phyloP scores from a whole-genome alignment of 2,888 invertebrate genomes.

The Homarus gammarus region DNA sequence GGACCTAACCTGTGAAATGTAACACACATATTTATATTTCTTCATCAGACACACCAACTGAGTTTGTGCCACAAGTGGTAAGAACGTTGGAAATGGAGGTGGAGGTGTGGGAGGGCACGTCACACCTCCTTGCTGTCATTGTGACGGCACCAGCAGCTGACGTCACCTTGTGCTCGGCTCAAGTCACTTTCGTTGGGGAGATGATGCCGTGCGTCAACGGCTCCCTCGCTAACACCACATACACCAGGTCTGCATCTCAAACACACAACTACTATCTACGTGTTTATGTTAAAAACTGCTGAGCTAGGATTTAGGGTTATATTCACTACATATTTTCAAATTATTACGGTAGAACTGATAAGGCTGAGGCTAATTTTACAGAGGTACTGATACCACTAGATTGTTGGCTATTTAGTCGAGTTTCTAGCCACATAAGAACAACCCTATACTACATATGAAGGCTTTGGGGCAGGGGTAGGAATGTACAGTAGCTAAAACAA shows the following conservation, averaged over 20 bases:
- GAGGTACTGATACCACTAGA: too few relatives aligned
- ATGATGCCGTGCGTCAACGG: conserved; percentile 17
- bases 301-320: too few relatives aligned
- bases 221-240: not conserved
- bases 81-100: not conserved
- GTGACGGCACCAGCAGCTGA: not conserved
- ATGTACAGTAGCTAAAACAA: too few relatives aligned
- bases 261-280: not conserved
- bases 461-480: too few relatives aligned
- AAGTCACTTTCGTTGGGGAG: conserved; percentile 12
- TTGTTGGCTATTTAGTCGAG: too few relatives aligned
- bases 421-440: too few relatives aligned
- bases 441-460: too few relatives aligned
- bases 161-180: not conserved
- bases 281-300: too few relatives aligned
- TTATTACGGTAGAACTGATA: too few relatives aligned
- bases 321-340: too few relatives aligned
- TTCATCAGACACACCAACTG: not conserved
- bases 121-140: not conserved
- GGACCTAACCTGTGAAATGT: not conserved
- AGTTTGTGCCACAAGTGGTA: not conserved
- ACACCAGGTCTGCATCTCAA: not conserved
- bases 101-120: not conserved
- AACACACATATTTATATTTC: too few relatives aligned
- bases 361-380: too few relatives aligned